A percentile compares a stretch with the other conserved stretches of the same genome.
These are phyloP conservation scores for Chionodraco myersi DNA, from an alignment of 2,113 vertebrate species.

Conservation along the genomic window DNA sequence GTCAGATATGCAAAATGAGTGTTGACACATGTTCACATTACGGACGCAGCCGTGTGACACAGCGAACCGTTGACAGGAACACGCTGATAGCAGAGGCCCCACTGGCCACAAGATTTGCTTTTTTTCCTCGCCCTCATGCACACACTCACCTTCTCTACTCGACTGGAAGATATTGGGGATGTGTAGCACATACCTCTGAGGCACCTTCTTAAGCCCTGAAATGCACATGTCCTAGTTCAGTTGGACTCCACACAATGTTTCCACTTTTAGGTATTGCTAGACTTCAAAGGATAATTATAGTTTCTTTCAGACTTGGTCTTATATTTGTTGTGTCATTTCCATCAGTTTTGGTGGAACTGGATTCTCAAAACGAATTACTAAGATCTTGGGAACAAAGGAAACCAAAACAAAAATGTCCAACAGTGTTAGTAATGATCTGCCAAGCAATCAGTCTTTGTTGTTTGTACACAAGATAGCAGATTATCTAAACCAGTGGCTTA, in stretches of 20 bases:
- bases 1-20: conserved; percentile 69
- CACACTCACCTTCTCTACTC: conserved; percentile 57
- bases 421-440: background rate
- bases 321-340: background rate
- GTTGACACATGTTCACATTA: conserved; percentile 72
- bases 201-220: conserved; percentile 3
- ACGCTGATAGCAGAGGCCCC: conserved; percentile 67
- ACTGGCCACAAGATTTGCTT: conserved; percentile 70
- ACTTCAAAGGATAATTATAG: background rate
- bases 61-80: conserved; percentile 69
- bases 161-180: conserved; percentile 54
- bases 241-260: background rate
- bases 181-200: conserved; percentile 50
- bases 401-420: background rate
- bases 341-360: background rate
- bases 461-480: background rate
- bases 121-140: conserved; percentile 53
- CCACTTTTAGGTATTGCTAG: background rate
- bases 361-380: background rate
- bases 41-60: conserved; percentile 67
- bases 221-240: conserved; percentile 16
- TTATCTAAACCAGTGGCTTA: background rate
- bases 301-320: background rate
- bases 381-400: background rate
- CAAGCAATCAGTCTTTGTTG: background rate